Conservation (phyloP, 2,797 vertebrate species). For the Prionace glauca region DNA sequence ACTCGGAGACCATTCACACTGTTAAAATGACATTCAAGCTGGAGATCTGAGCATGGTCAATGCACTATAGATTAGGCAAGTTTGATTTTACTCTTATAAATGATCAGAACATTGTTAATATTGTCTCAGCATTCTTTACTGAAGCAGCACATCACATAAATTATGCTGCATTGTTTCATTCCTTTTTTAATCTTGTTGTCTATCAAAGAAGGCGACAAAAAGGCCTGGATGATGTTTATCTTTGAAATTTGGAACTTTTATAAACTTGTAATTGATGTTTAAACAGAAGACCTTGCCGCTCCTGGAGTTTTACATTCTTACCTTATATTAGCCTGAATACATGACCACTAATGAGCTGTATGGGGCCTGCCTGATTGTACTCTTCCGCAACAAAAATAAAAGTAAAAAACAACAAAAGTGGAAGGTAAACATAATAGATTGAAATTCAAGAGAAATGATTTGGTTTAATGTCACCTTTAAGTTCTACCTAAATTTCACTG, state of each 20-base stretch:
- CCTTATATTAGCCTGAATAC: background rate
- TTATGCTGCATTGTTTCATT: background rate
- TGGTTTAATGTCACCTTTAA: background rate
- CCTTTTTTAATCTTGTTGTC: background rate
- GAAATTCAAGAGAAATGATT: background rate
- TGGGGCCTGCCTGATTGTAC: background rate
- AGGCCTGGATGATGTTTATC: background rate
- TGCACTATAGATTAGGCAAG: background rate
- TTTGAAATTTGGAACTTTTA: background rate
- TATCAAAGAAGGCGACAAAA: background rate
- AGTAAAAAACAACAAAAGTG: background rate
- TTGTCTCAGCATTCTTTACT: background rate
- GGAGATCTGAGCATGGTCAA: background rate
- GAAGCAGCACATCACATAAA: background rate
- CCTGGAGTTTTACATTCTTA: background rate
- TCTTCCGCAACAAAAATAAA: background rate
- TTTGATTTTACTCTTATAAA: background rate
- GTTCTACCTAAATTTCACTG: background rate
- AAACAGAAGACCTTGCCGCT: background rate
- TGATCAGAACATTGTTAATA: background rate
- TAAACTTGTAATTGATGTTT: background rate
- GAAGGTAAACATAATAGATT: background rate
- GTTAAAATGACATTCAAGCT: no score
- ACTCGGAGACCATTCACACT: no score
- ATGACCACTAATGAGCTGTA: background rate